phyloP scores from a whole-genome alignment of 1,140 invertebrate species.

The Camponotus vicinus region DNA sequence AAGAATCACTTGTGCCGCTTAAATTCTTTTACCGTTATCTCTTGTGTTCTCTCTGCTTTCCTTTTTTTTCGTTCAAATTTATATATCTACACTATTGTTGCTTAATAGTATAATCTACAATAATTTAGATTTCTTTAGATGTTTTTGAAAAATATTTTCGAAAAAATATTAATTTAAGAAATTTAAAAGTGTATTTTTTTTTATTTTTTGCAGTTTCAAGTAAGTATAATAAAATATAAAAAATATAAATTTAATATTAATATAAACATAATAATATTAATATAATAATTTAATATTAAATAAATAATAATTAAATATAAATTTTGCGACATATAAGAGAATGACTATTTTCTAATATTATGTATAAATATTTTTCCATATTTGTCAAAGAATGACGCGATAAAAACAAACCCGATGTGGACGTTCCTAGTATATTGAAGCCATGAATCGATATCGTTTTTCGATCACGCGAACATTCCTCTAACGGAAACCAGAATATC shows the following conservation, averaged over 20 bases:
- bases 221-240: background rate
- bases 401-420: slow-evolving; percentile 21
- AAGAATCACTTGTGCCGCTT: slow-evolving; percentile 41
- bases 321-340: background rate
- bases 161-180: background rate
- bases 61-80: background rate
- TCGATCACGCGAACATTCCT: slow-evolving; percentile 49
- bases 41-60: background rate
- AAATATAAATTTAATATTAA: too few species aligned
- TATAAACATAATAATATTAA: too few species aligned
- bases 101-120: background rate
- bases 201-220: background rate
- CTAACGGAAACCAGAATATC: slow-evolving; percentile 45
- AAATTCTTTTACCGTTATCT: slow-evolving; percentile 15
- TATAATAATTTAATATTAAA: too few species aligned
- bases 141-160: too few species aligned
- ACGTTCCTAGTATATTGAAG: slow-evolving; percentile 1
- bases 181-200: background rate
- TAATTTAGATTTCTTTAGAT: background rate
- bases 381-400: slow-evolving; percentile 11
- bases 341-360: slow-evolving; percentile 1
- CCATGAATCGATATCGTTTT: slow-evolving; percentile 53
- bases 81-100: background rate
- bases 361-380: background rate
- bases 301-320: background rate